A percentile compares a stretch with the other conserved stretches of the same genome.
These are phyloP conservation scores for Leptarthrus brevirostris DNA, from an alignment of 2,888 invertebrate species.

Conservation along the genomic window DNA sequence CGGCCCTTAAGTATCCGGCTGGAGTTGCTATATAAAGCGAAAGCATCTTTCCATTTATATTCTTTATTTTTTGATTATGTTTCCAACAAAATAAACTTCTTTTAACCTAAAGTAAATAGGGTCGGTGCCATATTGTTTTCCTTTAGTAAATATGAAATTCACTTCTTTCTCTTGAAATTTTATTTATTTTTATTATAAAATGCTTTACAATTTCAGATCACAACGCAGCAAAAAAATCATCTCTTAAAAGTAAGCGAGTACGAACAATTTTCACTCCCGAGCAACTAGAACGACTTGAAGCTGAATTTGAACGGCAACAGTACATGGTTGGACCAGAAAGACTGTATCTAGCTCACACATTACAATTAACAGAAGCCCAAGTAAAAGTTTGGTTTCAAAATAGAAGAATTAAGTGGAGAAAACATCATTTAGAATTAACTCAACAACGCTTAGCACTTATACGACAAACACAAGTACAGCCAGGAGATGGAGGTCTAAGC, in stretches of 20 bases:
- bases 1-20: no score
- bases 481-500: conserved; percentile 43
- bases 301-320: conserved; percentile 95
- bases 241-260: conserved; percentile 83
- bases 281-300: conserved; percentile 91
- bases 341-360: conserved; percentile 80
- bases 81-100: no score
- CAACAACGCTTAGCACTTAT: conserved; percentile 81
- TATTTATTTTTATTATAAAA: no score
- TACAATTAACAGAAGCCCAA: conserved; percentile 69
- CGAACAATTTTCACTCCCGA: conserved; percentile 97
- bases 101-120: no score
- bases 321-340: conserved; percentile 98
- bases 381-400: conserved; percentile 95
- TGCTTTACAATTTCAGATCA: conserved; percentile 25
- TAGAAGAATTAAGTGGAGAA: conserved; percentile 90
- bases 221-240: conserved; percentile 61
- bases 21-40: no score
- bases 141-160: no score
- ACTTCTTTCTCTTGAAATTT: no score
- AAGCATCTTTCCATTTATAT: no score
- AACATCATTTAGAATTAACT: conserved; percentile 92
- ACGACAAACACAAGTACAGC: conserved; percentile 64
- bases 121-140: no score
- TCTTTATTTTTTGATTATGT: no score